Percentiles rank a stretch among this genome's conserved stretches.
Evolutionary conservation across 1,140 invertebrate genomes (phyloP).

Genomic region (Sitobion miscanthi): DNA sequence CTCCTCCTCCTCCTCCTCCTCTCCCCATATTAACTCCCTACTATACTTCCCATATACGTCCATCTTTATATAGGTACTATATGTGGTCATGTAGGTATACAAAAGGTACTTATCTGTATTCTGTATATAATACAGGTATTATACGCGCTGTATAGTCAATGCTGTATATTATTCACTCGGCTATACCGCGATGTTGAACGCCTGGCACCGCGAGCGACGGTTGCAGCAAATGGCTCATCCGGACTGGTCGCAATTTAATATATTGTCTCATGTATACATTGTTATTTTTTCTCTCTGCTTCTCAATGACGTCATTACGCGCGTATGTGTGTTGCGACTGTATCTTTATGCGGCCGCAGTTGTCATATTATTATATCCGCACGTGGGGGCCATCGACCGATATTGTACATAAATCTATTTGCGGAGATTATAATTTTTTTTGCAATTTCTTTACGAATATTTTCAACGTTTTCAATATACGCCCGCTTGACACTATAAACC

Average conservation of each 20-base stretch:
- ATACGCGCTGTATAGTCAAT: background rate
- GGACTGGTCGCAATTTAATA: conserved; percentile 4
- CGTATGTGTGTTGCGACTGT: background rate
- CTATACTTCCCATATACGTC: background rate
- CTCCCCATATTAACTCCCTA: background rate
- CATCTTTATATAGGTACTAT: background rate
- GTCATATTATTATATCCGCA: background rate
- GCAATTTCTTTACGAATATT: background rate
- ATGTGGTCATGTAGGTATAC: background rate
- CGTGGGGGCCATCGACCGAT: conserved; percentile 18
- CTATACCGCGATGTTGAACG: background rate
- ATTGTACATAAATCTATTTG: background rate
- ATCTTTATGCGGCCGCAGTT: background rate
- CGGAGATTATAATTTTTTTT: background rate
- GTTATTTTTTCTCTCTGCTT: background rate
- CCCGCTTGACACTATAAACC: background rate
- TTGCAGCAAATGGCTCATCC: background rate
- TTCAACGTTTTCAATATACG: background rate
- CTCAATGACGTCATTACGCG: conserved; percentile 23
- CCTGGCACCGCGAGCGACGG: background rate
- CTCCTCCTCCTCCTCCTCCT: background rate
- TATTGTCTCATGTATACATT: background rate
- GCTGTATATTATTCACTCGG: background rate
- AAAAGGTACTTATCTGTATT: background rate
- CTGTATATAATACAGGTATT: background rate